Base-by-base conservation (phyloP, 2,888 invertebrate genomes). In the Polydesmus complanatus region DNA sequence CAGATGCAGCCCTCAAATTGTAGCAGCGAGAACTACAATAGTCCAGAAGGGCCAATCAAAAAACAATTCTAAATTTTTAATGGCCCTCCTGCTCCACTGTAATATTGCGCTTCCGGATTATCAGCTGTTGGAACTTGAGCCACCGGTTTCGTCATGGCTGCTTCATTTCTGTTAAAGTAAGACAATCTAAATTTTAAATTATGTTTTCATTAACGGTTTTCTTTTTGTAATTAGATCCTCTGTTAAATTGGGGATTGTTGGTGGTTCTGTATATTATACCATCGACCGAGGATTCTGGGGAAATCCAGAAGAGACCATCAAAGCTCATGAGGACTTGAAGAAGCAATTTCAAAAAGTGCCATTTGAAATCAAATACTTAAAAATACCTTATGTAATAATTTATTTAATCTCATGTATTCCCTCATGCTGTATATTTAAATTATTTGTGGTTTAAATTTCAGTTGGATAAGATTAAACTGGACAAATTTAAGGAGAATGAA, bases 271-370 rank as follows among this genome's bases (percentile, higher is more conserved):
- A 21, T 60, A 60, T 27, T 37, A 23, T 27, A 60, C 60, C 3
- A 56, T 60, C 26, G 54, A 60, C 27, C n/a, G 37, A 19, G 60
- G 60, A 27, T 27, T 56, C n/a, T 60, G 60, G 60, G 60, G 60
- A 22, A 27, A 47, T 19, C 26, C 54, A 25, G 22, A 56, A 60
- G 37, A 60, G n/a, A 19, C 56, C 21, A 27, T 27, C n/a, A 22
- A 23, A 27, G 56, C 56, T n/a, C 25, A 27, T 55, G 22, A 55
- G 14, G 18, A 25, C n/a, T 22, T 55, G 8, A 37, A 37, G 14
- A 14, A 5, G 14, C 37, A 37, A 37, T 37, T 37, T 8, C 5
- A 37, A 14, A 37, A 37, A 37, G 8, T 37, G 8, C 37, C 37
- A 8, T 8, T 37, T 37, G 14, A 37, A 37, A 37, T 37, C 5